Conservation (phyloP, 1,140 invertebrate genomes). For the Leptopilina boulardi region DNA sequence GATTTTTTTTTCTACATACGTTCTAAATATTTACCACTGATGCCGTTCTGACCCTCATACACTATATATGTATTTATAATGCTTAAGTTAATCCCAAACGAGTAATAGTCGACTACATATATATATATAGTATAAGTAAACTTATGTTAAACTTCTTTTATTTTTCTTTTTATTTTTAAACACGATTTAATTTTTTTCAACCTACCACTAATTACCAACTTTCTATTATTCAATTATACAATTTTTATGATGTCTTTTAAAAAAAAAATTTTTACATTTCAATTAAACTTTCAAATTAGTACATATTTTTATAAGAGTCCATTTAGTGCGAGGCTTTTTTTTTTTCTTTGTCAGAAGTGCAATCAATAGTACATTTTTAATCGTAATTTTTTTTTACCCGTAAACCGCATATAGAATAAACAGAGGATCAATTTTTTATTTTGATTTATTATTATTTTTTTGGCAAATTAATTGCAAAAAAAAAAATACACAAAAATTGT, state of each 20-base stretch:
- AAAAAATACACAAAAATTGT: not conserved
- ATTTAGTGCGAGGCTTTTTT: not conserved
- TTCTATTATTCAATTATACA: not conserved
- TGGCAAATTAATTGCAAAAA: not conserved
- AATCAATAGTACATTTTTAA: conserved; percentile 4
- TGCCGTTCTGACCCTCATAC: conserved; percentile 11
- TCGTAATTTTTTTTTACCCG: conserved; percentile 14
- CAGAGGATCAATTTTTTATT: not conserved
- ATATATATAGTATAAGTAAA: not conserved
- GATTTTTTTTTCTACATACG: not conserved
- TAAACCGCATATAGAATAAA: not conserved
- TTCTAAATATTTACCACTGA: conserved; percentile 26
- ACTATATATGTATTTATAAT: not conserved
- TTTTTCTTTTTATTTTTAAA: conserved; percentile 9
- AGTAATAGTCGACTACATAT: conserved; percentile 8
- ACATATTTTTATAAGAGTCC: not conserved
- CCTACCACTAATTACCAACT: not conserved
- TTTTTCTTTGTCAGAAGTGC: conserved; percentile 25
- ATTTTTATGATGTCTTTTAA: not conserved
- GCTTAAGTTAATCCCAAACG: conserved; percentile 10
- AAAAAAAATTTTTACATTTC: not conserved
- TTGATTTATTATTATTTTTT: not conserved
- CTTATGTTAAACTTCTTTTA: not conserved
- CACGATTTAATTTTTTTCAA: conserved; percentile 19
- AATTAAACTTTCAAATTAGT: conserved; percentile 13